Conservation (phyloP, 1,140 invertebrate genomes). For the Subanguina moxae region DNA sequence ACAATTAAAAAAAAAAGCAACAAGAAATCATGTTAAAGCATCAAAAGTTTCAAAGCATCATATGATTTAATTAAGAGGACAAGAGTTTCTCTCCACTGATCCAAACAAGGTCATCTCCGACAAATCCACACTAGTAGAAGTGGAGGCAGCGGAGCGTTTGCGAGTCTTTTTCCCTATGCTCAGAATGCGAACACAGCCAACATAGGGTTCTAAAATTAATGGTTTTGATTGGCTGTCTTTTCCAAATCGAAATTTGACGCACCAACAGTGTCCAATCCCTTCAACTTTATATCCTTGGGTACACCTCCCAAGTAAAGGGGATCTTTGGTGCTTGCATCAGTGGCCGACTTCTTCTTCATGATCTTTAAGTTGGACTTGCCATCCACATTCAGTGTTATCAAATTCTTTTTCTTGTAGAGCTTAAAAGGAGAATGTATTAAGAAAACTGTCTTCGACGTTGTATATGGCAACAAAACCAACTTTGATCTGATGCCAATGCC, state of each 20-base stretch:
- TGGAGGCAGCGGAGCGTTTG: slow-evolving; percentile 10
- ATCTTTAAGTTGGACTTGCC: slow-evolving; percentile 68
- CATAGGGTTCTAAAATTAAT: slow-evolving; percentile 36
- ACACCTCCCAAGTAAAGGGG: slow-evolving; percentile 85
- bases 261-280: slow-evolving; percentile 48
- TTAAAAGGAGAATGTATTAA: slow-evolving; percentile 61
- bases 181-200: slow-evolving; percentile 47
- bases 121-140: slow-evolving; percentile 24
- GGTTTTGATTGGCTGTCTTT: background rate
- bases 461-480: slow-evolving; percentile 61
- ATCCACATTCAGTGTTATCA: slow-evolving; percentile 76
- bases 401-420: slow-evolving; percentile 76
- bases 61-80: slow-evolving; percentile 35
- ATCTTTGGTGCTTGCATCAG: slow-evolving; percentile 77
- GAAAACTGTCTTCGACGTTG: background rate
- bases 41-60: too few species aligned
- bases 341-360: slow-evolving; percentile 67
- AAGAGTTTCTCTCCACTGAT: slow-evolving; percentile 28
- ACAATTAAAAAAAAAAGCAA: too few species aligned
- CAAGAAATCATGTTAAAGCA: too few species aligned
- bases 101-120: slow-evolving; percentile 34
- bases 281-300: slow-evolving; percentile 61
- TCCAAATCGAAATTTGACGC: background rate
- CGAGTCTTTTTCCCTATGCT: slow-evolving; percentile 32
- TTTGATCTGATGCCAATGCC: slow-evolving; percentile 85